Evolutionary conservation across 53 echinoderm and acorn worm genomes (phyloP), one percentile per base, ranked within the genome.

Genomic region (Temnopleurus reevesii): DNA sequence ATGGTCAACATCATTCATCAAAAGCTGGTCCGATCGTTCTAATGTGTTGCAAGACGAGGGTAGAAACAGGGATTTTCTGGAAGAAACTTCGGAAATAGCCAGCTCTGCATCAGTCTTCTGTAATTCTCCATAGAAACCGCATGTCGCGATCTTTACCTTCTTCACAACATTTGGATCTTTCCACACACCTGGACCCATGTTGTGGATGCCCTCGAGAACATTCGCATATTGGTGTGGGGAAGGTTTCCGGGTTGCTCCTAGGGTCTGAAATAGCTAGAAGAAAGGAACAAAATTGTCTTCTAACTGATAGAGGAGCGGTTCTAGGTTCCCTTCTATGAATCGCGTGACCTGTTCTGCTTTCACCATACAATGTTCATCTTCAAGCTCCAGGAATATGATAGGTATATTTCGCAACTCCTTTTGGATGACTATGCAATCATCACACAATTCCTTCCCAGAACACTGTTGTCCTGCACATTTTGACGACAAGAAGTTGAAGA

Each of bases 171-270:
- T 92, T 46, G 92, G 89, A 63, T 17, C 10, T 66, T 0, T 2
- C 35, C n/a, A 27, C 12, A 45, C 49, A 18, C 2, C 12, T 13
- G 47, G 17, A 13, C 60, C 60, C 3, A 27, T 66, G 17, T 91
- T 38, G 9, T 35, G 54, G 6, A 92, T 38, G 28, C 55, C 36
- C 45, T 56, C 31, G 15, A 92, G 55, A 81, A 92, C 89, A 31
- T 5, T 43, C 15, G 92, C 89, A 89, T 89, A 89, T 71, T 92
- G 92, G 6, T 36, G 34, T 29, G 89, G 43, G 8, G 92, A 34
- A 41, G 92, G 89, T 80, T 43, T 64, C 21, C 46, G 81, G n/a
- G 89, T 92, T 47, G 82, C 83, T 10, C 92, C 92, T 44, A 92
- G 19, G 3, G 81, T 31, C 6, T 28, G 58, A 27, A 92, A 56